These are phyloP conservation scores for Machimus rusticus DNA, from an alignment of 2,888 invertebrate genomes.

Conservation along the genomic window DNA sequence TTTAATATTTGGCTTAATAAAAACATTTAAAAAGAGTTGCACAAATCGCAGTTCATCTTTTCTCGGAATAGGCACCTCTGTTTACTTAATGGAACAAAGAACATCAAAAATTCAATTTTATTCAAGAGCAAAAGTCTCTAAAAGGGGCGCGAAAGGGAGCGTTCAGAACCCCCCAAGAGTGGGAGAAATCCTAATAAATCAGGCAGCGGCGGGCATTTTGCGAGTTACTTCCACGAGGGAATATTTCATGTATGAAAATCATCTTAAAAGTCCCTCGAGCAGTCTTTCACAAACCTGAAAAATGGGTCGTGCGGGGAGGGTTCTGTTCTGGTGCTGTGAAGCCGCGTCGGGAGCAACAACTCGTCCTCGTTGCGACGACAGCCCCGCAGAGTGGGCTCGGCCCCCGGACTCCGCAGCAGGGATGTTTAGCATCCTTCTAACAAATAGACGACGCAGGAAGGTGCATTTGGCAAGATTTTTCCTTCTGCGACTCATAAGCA, in stretches of 20 bases:
- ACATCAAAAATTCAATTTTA: not conserved
- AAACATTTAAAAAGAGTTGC: not conserved
- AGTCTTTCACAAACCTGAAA: not conserved
- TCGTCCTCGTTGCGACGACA: not conserved
- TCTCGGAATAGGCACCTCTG: not conserved
- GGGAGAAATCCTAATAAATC: constrained; percentile 1
- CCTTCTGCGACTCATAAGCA: not conserved
- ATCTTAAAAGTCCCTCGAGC: not conserved
- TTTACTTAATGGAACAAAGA: not conserved
- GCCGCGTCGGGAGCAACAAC: not conserved
- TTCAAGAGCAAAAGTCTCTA: not conserved
- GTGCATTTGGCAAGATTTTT: not conserved
- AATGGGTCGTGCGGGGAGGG: not conserved
- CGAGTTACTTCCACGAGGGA: not conserved
- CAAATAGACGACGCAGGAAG: not conserved
- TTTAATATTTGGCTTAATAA: not conserved
- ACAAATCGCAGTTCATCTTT: not conserved
- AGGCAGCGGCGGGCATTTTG: not conserved
- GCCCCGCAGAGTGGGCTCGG: not conserved
- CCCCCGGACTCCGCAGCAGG: not conserved
- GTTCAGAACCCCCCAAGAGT: not conserved
- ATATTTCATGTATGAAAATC: constrained; percentile 12
- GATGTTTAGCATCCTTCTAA: not conserved
- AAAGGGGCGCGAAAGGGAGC: not conserved
- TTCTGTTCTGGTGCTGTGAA: not conserved